Conservation (phyloP, 2,797 vertebrate species). For the Bradypus variegatus region DNA sequence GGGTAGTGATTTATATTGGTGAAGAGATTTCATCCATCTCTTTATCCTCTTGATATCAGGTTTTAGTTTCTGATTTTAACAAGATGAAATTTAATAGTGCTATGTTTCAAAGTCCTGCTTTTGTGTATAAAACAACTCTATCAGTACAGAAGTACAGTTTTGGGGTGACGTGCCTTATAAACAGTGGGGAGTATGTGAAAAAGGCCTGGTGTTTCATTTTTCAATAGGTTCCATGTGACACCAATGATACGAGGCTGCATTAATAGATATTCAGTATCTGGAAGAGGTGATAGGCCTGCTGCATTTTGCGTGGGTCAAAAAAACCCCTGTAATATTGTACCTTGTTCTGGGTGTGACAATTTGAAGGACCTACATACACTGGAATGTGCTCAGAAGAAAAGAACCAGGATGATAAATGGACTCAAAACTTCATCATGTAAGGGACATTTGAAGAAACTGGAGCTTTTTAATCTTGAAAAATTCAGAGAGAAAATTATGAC, state of each 20-base stretch:
- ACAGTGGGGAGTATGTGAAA: neutral
- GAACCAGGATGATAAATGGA: neutral
- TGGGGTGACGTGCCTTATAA: neutral
- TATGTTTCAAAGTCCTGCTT: neutral
- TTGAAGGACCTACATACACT: neutral
- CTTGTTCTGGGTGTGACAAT: neutral
- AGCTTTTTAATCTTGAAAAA: slow-evolving; percentile 22
- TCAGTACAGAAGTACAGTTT: neutral
- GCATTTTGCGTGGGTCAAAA: neutral
- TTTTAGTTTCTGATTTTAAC: slow-evolving; percentile 11
- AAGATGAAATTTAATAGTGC: slow-evolving; percentile 10
- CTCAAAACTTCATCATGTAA: neutral
- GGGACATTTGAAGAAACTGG: slow-evolving; percentile 15
- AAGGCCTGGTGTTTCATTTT: neutral
- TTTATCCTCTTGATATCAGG: neutral
- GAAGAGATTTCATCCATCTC: neutral
- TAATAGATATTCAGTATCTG: neutral
- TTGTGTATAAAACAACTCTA: neutral
- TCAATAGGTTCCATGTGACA: neutral
- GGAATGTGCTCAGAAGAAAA: neutral
- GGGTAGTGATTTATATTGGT: neutral
- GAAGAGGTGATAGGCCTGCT: neutral
- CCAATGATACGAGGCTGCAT: neutral
- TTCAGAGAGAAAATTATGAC: neutral
- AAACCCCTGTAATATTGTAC: neutral